A percentile compares a stretch with the other conserved stretches of the same genome.
These are phyloP conservation scores for Trichomycterus rosablanca DNA, from an alignment of 2,113 vertebrate species.

Conservation along the genomic window DNA sequence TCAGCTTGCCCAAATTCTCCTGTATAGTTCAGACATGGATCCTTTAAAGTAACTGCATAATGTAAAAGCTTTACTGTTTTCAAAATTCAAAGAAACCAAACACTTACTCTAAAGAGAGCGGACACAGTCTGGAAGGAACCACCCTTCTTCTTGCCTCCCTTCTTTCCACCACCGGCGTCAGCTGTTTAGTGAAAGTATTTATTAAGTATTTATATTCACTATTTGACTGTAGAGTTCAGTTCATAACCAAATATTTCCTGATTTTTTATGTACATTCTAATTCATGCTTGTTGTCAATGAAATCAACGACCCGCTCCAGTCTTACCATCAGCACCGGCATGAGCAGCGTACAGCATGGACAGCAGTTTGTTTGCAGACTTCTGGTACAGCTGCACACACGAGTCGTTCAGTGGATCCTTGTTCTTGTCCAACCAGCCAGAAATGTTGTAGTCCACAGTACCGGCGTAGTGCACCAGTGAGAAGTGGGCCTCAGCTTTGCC, in stretches of 20 bases:
- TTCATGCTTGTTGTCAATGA: too few species aligned
- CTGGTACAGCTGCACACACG: slow-evolving; percentile 75
- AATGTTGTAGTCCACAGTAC: slow-evolving; percentile 78
- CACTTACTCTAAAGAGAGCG: slow-evolving; percentile 78
- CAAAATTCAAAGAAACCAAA: too few species aligned
- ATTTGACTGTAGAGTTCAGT: too few species aligned
- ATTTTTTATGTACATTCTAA: too few species aligned
- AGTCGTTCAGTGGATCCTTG: slow-evolving; percentile 80
- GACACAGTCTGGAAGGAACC: slow-evolving; percentile 96
- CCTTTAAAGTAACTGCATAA: neutral
- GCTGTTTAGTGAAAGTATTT: neutral
- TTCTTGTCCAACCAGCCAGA: slow-evolving; percentile 81
- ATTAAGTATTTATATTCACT: too few species aligned
- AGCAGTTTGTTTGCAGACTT: slow-evolving; percentile 76
- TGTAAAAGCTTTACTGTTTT: too few species aligned
- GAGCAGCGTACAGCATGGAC: slow-evolving; percentile 66
- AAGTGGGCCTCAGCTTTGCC: slow-evolving; percentile 76
- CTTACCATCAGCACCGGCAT: slow-evolving; percentile 46
- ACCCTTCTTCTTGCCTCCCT: slow-evolving; percentile 88
- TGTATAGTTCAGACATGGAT: slow-evolving; percentile 44
- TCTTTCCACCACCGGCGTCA: slow-evolving; percentile 65
- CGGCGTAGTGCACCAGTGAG: slow-evolving; percentile 73
- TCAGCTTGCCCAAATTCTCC: slow-evolving; percentile 91
- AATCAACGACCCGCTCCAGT: too few species aligned
- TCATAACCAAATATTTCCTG: too few species aligned